A percentile compares a stretch with the other conserved stretches of the same genome.
Conservation (phyloP, 2,113 vertebrate species). For the Coreoperca whiteheadi region DNA sequence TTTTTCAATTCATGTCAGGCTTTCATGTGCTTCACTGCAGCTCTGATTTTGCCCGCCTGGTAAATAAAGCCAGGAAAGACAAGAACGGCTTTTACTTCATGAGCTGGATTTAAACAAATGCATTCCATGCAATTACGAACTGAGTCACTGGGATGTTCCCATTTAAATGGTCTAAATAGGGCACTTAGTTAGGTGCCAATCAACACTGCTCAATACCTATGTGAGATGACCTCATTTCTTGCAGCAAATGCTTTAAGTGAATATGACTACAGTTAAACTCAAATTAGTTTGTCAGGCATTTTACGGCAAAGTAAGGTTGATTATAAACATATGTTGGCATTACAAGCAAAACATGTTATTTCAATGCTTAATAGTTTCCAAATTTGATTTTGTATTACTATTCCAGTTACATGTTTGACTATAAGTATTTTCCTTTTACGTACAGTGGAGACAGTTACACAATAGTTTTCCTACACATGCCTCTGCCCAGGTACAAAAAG, state of each 20-base stretch:
- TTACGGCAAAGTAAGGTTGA: background rate
- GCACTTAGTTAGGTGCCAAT: conserved; percentile 70
- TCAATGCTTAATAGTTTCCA: background rate
- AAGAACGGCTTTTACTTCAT: conserved; percentile 1
- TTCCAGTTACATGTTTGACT: background rate
- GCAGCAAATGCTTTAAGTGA: conserved; percentile 30
- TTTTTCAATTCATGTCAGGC: conserved; percentile 10
- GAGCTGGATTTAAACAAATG: conserved; percentile 38
- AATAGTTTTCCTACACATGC: background rate
- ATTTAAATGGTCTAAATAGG: conserved; percentile 66
- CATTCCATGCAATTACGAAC: conserved; percentile 47
- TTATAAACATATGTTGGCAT: background rate
- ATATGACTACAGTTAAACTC: conserved; percentile 6
- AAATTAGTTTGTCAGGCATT: background rate
- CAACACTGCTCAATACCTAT: conserved; percentile 57
- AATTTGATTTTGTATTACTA: background rate
- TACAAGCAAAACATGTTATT: background rate
- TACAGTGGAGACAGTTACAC: background rate
- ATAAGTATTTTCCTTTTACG: background rate
- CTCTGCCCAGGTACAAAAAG: background rate
- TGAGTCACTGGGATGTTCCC: conserved; percentile 46
- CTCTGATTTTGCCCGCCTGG: background rate
- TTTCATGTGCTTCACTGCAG: background rate
- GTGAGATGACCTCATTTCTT: conserved; percentile 62
- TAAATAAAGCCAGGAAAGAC: conserved; percentile 19